phyloP scores from a whole-genome alignment of 1,140 invertebrate species.

The Sitophilus oryzae region DNA sequence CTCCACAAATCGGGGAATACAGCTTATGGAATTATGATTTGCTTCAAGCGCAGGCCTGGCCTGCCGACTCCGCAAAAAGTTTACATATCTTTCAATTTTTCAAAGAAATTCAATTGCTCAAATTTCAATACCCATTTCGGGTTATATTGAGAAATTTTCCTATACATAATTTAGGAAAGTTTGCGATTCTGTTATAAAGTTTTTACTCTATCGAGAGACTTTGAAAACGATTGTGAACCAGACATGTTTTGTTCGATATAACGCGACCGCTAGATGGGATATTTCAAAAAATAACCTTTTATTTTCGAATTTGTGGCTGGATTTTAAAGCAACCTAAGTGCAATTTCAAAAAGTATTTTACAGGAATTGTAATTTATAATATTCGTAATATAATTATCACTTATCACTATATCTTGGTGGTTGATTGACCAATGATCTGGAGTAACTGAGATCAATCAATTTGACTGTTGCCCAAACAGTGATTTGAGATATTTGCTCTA shows the following conservation, averaged over 20 bases:
- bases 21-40: constrained; percentile 23
- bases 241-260: constrained; percentile 8
- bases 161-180: constrained; percentile 25
- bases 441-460: no score
- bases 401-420: no score
- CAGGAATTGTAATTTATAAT: no score
- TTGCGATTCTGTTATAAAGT: constrained; percentile 20
- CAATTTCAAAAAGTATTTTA: no score
- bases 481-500: no score
- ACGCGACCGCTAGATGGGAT: constrained; percentile 8
- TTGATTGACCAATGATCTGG: no score
- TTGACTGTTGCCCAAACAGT: no score
- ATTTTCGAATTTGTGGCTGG: no score
- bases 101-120: constrained; percentile 20
- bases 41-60: constrained; percentile 13
- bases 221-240: constrained; percentile 2
- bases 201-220: constrained; percentile 10
- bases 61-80: constrained; percentile 16
- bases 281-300: no score
- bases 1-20: constrained; percentile 13
- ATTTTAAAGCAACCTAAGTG: no score
- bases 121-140: constrained; percentile 25
- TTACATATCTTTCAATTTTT: constrained; percentile 22
- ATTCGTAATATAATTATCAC: no score
- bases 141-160: constrained; percentile 23